Evolutionary conservation across 1,140 invertebrate species (phyloP).

Genomic region (Brachionus asplanchnoidis): DNA sequence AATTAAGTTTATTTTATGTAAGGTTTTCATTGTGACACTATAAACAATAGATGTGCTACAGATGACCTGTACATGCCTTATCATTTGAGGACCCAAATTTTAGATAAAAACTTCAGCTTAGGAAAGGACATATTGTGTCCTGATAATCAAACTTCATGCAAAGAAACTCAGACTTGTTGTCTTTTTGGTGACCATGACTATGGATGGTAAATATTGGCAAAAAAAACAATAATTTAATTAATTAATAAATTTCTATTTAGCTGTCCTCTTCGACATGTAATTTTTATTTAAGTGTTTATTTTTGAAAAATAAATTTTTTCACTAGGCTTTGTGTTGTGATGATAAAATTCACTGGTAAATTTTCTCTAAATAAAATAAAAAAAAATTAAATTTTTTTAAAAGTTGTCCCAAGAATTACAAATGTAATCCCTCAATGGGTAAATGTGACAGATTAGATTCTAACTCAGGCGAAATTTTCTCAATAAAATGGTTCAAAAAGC

Average conservation of each 20-base stretch:
- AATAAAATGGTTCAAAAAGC: conserved; percentile 38
- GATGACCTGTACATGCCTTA: not conserved
- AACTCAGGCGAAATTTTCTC: conserved; percentile 11
- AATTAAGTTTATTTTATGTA: no score
- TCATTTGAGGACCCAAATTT: not conserved
- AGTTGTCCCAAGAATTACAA: conserved; percentile 37
- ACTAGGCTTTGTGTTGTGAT: conserved; percentile 11
- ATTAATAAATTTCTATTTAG: not conserved
- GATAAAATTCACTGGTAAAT: conserved; percentile 38
- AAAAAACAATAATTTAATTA: not conserved
- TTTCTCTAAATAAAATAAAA: not conserved
- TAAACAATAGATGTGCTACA: not conserved
- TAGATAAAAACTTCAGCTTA: not conserved
- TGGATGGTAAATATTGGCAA: not conserved
- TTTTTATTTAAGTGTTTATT: not conserved
- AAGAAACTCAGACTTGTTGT: conserved; percentile 40
- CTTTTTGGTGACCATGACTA: conserved; percentile 10
- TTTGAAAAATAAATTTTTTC: not conserved
- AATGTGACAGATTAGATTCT: not conserved
- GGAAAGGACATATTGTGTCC: conserved; percentile 34
- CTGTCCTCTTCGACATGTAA: conserved; percentile 31
- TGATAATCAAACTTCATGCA: conserved; percentile 28
- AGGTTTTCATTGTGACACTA: conserved; percentile 4
- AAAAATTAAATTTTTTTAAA: not conserved
- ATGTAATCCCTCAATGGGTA: conserved; percentile 30